phyloP scores from a whole-genome alignment of 2,113 vertebrate species.

The Vidua macroura region DNA sequence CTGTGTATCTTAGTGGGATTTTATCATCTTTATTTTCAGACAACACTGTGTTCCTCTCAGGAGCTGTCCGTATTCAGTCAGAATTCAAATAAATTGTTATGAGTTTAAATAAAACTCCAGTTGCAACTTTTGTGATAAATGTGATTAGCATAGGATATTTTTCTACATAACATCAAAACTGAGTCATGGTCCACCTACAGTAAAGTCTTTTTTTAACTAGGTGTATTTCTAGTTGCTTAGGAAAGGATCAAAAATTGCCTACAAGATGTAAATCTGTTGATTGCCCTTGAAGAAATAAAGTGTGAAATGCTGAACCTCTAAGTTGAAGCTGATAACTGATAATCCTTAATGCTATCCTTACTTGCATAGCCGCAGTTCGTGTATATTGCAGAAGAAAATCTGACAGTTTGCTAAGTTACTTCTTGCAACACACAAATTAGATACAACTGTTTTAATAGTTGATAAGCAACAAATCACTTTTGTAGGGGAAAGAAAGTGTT shows the following conservation, averaged over 20 bases:
- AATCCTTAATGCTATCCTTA: background rate
- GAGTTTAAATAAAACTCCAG: background rate
- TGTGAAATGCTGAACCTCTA: background rate
- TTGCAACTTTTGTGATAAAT: background rate
- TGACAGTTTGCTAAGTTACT: background rate
- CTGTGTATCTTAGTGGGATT: background rate
- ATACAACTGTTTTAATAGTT: background rate
- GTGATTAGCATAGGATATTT: background rate
- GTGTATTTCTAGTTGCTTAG: background rate
- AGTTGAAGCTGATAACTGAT: background rate
- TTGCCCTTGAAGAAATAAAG: background rate
- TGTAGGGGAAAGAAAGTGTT: background rate
- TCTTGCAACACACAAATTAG: background rate
- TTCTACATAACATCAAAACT: background rate
- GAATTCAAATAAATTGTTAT: background rate
- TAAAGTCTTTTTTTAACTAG: background rate
- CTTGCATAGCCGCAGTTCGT: background rate
- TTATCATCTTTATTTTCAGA: background rate
- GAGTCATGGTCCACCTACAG: background rate
- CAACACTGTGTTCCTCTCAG: accelerated
- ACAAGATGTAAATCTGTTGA: background rate
- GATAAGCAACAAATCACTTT: background rate
- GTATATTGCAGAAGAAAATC: background rate
- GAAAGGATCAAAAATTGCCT: background rate
- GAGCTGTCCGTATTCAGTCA: background rate